A percentile compares a stretch with the other conserved stretches of the same genome.
These are phyloP conservation scores for Drosophila formosana DNA, from an alignment of 2,888 invertebrate species.

Conservation along the genomic window DNA sequence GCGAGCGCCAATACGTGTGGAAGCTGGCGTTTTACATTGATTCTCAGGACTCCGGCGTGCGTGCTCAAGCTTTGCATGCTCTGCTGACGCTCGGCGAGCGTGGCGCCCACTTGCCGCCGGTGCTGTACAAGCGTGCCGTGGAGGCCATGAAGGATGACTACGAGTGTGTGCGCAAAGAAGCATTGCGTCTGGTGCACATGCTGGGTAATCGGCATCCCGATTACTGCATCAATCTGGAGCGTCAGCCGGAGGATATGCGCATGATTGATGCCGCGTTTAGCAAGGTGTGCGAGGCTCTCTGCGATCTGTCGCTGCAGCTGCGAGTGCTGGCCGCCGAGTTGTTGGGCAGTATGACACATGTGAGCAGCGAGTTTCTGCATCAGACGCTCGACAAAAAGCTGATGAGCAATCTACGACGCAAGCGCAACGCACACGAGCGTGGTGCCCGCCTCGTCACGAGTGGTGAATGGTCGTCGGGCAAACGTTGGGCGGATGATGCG, in stretches of 20 bases:
- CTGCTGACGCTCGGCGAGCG: slow-evolving; percentile 93
- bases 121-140: slow-evolving; percentile 88
- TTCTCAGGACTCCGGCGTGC: slow-evolving; percentile 95
- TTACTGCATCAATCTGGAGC: slow-evolving; percentile 88
- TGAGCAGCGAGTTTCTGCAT: slow-evolving; percentile 95
- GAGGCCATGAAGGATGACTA: slow-evolving; percentile 95
- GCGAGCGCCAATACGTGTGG: slow-evolving; percentile 87
- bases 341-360: slow-evolving; percentile 94
- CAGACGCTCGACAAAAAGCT: slow-evolving; percentile 99
- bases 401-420: slow-evolving; percentile 97
- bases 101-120: slow-evolving; percentile 91
- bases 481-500: slow-evolving; percentile 94
- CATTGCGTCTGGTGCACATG: slow-evolving; percentile 93
- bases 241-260: slow-evolving; percentile 93
- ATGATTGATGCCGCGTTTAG: slow-evolving; percentile 98
- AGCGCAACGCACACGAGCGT: slow-evolving; percentile 93
- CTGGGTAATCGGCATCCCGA: slow-evolving; percentile 95
- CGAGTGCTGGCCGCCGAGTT: slow-evolving; percentile 91
- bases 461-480: slow-evolving; percentile 96
- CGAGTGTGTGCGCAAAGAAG: slow-evolving; percentile 95
- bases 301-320: slow-evolving; percentile 95
- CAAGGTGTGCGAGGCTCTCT: slow-evolving; percentile 96
- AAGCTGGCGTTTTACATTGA: slow-evolving; percentile 94
- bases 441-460: slow-evolving; percentile 92
- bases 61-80: slow-evolving; percentile 94